phyloP scores from a whole-genome alignment of 2,888 invertebrate genomes.

The Taenaris catops region DNA sequence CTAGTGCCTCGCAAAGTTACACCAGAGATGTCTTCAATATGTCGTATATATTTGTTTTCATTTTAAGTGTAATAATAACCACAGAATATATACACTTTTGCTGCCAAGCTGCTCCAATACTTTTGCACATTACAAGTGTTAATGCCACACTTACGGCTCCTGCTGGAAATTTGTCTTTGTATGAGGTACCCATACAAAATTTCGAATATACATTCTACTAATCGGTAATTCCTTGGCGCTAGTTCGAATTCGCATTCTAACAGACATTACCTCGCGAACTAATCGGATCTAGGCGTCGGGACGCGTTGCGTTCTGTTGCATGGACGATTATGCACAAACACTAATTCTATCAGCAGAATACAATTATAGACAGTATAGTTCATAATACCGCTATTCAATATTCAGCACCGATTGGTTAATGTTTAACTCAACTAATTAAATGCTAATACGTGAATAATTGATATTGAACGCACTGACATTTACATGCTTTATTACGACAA shows the following conservation, averaged over 20 bases:
- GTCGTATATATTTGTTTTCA: too few species aligned
- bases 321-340: constrained; percentile 38
- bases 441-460: constrained; percentile 22
- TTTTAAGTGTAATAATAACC: too few species aligned
- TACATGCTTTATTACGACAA: constrained; percentile 5
- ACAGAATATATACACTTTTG: too few species aligned
- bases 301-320: constrained; percentile 22
- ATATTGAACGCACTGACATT: constrained; percentile 10
- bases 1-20: too few species aligned
- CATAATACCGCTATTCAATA: constrained; percentile 32
- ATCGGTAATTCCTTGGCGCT: too few species aligned
- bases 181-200: too few species aligned
- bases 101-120: too few species aligned
- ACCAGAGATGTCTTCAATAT: too few species aligned
- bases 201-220: too few species aligned
- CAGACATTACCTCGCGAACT: constrained; percentile 26
- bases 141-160: too few species aligned
- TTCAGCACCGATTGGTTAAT: constrained; percentile 26
- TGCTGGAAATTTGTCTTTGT: too few species aligned
- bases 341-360: constrained; percentile 54
- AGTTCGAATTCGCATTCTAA: constrained; percentile 15
- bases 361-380: constrained; percentile 52
- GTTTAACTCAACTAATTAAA: constrained; percentile 21
- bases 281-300: constrained; percentile 52
- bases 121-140: too few species aligned